Base-by-base conservation (phyloP, 1,140 invertebrate species). In the Hirudo medicinalis region DNA sequence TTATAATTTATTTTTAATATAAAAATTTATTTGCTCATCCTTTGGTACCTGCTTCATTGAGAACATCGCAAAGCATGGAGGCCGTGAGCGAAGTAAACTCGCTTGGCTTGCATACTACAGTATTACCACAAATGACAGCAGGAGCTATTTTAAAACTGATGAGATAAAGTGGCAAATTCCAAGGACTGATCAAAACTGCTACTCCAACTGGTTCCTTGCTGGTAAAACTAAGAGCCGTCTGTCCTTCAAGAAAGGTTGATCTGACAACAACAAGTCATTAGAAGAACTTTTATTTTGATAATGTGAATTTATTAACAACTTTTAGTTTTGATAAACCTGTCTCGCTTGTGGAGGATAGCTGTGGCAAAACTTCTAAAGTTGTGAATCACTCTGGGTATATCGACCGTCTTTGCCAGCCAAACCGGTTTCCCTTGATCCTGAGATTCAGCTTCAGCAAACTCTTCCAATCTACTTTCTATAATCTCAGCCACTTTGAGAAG, bases 141-240 rank as follows among this genome's bases (percentile, higher is more conserved):
- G 86, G 86, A 11, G 85, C 86, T 6, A 87, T 73, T 75, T 86
- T 86, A 75, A 85, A 85, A 57, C 84, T 84, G 6, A 87, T 78
- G 36, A 87, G 79, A 75, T 87, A 87, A 6, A 87, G 74, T 2
- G 86, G 86, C 5, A 87, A 78, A 79, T 87, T 87, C 86, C 86
- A 87, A 11, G 86, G 86, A 68, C 80, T 82, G 71, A 87, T 87
- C 1, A 86, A 77, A 0, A 82, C 86, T 11, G 84, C 85, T 25
- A 87, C 85, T 40, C 86, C 86, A 36, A 86, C 78, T 36, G 86
- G 84, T 43, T 82, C 76, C 53, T 81, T 79, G 2, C 80, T 76
- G 0, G 84, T 85, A 76, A 86, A 87, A 75, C 85, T 86, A 0
- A 87, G 67, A 5, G 82, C 79, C 60, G 79, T 77, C 13, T 77